These are phyloP conservation scores for Planococcus citri DNA, from an alignment of 1,140 invertebrate genomes.

Conservation along the genomic window DNA sequence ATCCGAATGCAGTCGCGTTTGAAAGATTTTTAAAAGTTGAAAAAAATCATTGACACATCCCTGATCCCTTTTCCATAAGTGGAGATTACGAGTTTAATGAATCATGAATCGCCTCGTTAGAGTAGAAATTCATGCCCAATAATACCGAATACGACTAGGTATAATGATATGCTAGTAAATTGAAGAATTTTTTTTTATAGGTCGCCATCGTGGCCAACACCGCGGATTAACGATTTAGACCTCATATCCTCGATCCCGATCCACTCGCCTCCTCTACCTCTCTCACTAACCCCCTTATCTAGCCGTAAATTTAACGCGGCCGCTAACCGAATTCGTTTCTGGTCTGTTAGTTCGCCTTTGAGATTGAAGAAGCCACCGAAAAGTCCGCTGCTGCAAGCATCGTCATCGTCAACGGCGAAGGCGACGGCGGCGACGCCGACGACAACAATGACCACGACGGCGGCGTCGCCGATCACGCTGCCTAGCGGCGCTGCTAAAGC, in stretches of 20 bases:
- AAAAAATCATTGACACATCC: too few relatives aligned
- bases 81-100: too few relatives aligned
- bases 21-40: too few relatives aligned
- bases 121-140: too few relatives aligned
- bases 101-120: too few relatives aligned
- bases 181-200: conserved; percentile 32
- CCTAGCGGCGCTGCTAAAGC: conserved; percentile 14
- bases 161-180: too few relatives aligned
- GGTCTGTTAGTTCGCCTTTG: conserved; percentile 21
- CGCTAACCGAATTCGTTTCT: too few relatives aligned
- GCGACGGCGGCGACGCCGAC: not conserved
- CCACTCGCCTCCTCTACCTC: conserved; percentile 22
- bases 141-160: too few relatives aligned
- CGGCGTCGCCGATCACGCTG: conserved; percentile 19
- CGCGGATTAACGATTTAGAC: not conserved
- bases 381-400: conserved; percentile 28
- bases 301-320: conserved; percentile 31
- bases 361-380: conserved; percentile 12
- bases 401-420: conserved; percentile 16
- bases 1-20: too few relatives aligned
- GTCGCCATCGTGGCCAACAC: conserved; percentile 45
- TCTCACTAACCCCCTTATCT: conserved; percentile 30
- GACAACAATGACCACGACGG: not conserved
- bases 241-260: conserved; percentile 22
- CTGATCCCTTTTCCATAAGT: too few relatives aligned